phyloP scores from a whole-genome alignment of 2,888 invertebrate species.

The Galerucella nymphaeae region DNA sequence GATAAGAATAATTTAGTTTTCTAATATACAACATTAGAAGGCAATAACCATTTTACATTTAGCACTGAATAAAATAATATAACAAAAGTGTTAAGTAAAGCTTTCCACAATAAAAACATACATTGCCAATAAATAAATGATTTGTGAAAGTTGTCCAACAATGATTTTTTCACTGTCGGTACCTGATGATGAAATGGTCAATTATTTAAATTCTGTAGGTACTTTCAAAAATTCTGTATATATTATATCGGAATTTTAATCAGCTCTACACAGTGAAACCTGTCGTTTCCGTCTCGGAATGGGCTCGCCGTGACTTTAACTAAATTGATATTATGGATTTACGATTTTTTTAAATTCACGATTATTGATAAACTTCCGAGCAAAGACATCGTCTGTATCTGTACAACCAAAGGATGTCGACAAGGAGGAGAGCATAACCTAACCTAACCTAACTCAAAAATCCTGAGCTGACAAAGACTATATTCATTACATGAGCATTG shows the following conservation, averaged over 20 bases:
- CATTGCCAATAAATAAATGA: constrained; percentile 24
- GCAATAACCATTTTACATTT: constrained; percentile 20
- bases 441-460: too few species aligned
- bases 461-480: too few species aligned
- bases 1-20: background rate
- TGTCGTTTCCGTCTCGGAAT: background rate
- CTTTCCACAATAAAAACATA: constrained; percentile 21
- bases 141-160: constrained; percentile 31
- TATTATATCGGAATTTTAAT: constrained; percentile 6
- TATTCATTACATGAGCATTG: too few species aligned
- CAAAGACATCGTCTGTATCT: too few species aligned
- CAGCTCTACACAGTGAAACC: background rate
- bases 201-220: constrained; percentile 12
- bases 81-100: constrained; percentile 20
- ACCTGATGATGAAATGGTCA: constrained; percentile 8
- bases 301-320: background rate
- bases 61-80: constrained; percentile 21
- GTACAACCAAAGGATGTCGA: too few species aligned
- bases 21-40: background rate
- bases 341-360: too few species aligned
- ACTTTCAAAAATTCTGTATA: constrained; percentile 8
- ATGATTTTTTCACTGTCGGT: constrained; percentile 13
- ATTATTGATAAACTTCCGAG: too few species aligned
- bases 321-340: background rate
- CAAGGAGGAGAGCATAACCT: too few species aligned